A percentile compares a stretch with the other conserved stretches of the same genome.
Evolutionary conservation across 2,113 vertebrate species (phyloP).

Genomic region (Phrynocephalus versicolor): DNA sequence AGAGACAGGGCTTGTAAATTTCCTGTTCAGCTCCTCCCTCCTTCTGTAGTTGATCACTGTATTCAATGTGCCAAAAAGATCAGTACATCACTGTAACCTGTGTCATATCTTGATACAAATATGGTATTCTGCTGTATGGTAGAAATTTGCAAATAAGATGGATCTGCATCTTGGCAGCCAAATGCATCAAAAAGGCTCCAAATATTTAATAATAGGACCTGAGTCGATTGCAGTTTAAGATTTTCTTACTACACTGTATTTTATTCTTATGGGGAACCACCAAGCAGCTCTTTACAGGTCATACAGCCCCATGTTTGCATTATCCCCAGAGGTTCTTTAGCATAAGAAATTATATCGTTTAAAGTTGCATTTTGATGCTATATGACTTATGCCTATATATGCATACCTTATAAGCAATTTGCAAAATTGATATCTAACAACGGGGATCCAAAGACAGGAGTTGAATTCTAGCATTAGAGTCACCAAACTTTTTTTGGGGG

Average conservation of each 20-base stretch:
- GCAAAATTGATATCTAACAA: background rate
- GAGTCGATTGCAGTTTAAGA: slow-evolving; percentile 33
- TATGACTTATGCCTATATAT: background rate
- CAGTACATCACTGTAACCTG: slow-evolving; percentile 18
- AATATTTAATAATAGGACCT: slow-evolving; percentile 43
- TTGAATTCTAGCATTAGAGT: background rate
- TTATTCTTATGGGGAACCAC: background rate
- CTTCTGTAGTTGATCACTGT: slow-evolving; percentile 66
- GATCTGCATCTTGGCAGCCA: slow-evolving; percentile 30
- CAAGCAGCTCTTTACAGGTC: background rate
- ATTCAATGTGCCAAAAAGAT: slow-evolving; percentile 59
- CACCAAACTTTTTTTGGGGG: background rate
- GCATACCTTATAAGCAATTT: background rate
- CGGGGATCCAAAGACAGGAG: background rate
- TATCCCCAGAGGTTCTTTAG: slow-evolving; percentile 7
- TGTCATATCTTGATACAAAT: slow-evolving; percentile 27
- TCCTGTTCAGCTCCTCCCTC: slow-evolving; percentile 57
- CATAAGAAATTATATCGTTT: background rate
- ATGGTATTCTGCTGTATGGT: slow-evolving; percentile 29
- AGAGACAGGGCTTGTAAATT: slow-evolving; percentile 56
- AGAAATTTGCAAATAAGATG: slow-evolving; percentile 21
- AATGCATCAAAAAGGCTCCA: slow-evolving; percentile 42
- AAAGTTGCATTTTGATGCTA: background rate
- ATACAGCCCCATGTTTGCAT: background rate
- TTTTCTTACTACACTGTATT: background rate